These are phyloP conservation scores for Priocnemis perturbator DNA, from an alignment of 2,888 invertebrate genomes.

Conservation along the genomic window DNA sequence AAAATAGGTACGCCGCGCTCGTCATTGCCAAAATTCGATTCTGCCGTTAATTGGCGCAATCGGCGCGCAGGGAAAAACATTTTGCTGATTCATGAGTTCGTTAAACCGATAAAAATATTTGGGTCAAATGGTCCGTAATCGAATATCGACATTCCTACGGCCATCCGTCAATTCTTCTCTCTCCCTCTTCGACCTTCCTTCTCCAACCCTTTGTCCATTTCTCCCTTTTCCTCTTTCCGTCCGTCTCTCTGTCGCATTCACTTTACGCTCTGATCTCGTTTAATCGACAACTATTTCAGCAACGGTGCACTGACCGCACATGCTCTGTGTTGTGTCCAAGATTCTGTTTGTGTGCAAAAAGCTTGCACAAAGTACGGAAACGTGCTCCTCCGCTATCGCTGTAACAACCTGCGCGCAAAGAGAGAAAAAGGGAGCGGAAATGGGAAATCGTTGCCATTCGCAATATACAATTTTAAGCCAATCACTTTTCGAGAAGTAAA, in stretches of 20 bases:
- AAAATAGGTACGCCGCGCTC: too few relatives aligned
- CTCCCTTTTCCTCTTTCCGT: constrained; percentile 11
- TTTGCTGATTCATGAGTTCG: constrained; percentile 45
- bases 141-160: constrained; percentile 37
- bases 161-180: constrained; percentile 33
- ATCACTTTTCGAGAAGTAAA: too few relatives aligned
- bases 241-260: constrained; percentile 24
- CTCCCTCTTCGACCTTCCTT: constrained; percentile 13
- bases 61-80: constrained; percentile 5
- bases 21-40: too few relatives aligned
- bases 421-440: background rate
- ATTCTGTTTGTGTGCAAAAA: background rate
- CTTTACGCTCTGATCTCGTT: constrained; percentile 19
- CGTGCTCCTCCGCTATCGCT: background rate
- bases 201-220: background rate
- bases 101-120: constrained; percentile 47
- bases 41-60: background rate
- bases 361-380: background rate
- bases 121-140: constrained; percentile 45
- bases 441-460: too few relatives aligned
- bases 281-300: constrained; percentile 25
- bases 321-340: background rate
- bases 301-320: background rate
- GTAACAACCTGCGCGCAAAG: background rate
- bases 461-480: too few relatives aligned